Percentiles rank a stretch among this genome's conserved stretches.
These are phyloP conservation scores for Thumatha senex DNA, from an alignment of 2,888 invertebrate species.

Conservation along the genomic window DNA sequence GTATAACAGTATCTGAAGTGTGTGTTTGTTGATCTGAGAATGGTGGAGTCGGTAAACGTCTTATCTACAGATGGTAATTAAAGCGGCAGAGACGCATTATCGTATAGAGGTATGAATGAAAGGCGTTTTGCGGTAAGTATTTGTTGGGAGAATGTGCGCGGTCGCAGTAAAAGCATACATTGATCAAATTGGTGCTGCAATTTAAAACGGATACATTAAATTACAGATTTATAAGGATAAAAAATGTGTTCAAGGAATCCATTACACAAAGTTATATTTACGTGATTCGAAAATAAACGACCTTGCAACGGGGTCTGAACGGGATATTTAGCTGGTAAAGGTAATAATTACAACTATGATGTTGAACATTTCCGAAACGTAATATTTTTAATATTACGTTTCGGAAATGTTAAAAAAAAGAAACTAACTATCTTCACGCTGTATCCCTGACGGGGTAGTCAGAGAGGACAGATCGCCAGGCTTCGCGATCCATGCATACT, in stretches of 20 bases:
- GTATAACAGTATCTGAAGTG: slow-evolving; percentile 12
- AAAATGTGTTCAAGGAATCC: background rate
- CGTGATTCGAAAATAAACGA: background rate
- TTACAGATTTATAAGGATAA: background rate
- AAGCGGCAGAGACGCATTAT: slow-evolving; percentile 7
- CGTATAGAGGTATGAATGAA: slow-evolving; percentile 10
- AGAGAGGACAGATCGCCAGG: too few species aligned
- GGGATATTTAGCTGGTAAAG: too few species aligned
- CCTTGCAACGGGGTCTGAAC: too few species aligned
- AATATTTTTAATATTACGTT: too few species aligned
- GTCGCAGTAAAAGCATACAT: slow-evolving; percentile 6
- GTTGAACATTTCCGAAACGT: too few species aligned
- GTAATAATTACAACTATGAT: too few species aligned
- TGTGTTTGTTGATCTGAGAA: slow-evolving; percentile 3
- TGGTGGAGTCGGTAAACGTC: background rate
- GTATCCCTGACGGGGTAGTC: too few species aligned
- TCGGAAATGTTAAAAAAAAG: too few species aligned
- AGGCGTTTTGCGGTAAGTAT: slow-evolving; percentile 3
- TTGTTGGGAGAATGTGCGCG: slow-evolving; percentile 1
- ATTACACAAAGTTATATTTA: background rate
- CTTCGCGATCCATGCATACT: too few species aligned
- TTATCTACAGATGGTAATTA: slow-evolving; percentile 5
- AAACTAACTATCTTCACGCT: too few species aligned
- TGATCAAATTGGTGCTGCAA: slow-evolving; percentile 3
- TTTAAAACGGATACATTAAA: background rate